phyloP scores from a whole-genome alignment of 2,888 invertebrate species.

The Melinaea marsaeus region DNA sequence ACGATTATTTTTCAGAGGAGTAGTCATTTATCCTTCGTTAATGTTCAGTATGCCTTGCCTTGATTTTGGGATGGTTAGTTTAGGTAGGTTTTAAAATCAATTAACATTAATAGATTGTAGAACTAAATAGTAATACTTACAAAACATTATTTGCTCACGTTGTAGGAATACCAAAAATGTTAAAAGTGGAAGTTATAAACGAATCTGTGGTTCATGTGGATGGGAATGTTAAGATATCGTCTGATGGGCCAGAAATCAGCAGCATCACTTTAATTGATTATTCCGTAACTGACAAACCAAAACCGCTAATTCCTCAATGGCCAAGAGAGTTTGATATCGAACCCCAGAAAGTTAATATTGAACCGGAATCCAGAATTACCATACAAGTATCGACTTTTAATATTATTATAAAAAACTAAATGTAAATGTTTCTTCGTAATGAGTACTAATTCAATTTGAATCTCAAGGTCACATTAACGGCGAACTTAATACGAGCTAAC shows the following conservation, averaged over 20 bases:
- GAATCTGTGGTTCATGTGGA: slow-evolving; percentile 75
- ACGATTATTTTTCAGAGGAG: slow-evolving; percentile 72
- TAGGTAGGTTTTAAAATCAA: slow-evolving; percentile 61
- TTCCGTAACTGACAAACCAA: slow-evolving; percentile 53
- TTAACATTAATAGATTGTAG: not conserved
- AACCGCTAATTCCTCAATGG: slow-evolving; percentile 61
- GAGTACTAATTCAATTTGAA: slow-evolving; percentile 7
- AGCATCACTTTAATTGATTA: slow-evolving; percentile 70
- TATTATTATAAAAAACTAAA: not conserved
- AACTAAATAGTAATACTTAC: not conserved
- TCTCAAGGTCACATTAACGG: slow-evolving; percentile 72
- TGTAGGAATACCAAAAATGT: slow-evolving; percentile 69
- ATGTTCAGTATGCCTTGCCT: slow-evolving; percentile 72
- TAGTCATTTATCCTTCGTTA: slow-evolving; percentile 78
- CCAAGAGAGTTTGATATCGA: slow-evolving; percentile 76
- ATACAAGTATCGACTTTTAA: slow-evolving; percentile 53
- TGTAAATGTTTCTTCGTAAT: not conserved
- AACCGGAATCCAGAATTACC: slow-evolving; percentile 60
- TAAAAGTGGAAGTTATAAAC: slow-evolving; percentile 72
- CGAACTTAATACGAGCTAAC: slow-evolving; percentile 71
- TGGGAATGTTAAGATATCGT: slow-evolving; percentile 66
- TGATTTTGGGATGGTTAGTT: slow-evolving; percentile 77
- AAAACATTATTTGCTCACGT: not conserved
- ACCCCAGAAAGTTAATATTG: slow-evolving; percentile 68
- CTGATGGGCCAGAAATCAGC: slow-evolving; percentile 76